phyloP scores from a whole-genome alignment of 2,113 vertebrate species.

The Phrynosoma blainvillii region DNA sequence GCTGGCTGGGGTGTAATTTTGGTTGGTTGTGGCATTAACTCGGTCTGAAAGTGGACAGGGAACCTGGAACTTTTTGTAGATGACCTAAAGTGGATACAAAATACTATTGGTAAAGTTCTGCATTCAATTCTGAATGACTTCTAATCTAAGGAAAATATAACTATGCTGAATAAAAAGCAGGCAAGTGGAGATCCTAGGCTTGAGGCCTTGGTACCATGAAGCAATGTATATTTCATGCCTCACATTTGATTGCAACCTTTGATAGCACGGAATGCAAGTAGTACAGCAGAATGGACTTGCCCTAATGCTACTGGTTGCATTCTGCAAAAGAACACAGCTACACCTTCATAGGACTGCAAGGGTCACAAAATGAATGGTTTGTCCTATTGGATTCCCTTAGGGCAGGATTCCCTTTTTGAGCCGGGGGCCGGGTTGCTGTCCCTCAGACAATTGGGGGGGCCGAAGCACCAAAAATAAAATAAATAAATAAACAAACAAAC shows the following conservation, averaged over 20 bases:
- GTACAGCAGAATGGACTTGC: neutral
- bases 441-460: too few species aligned
- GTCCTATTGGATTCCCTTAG: neutral
- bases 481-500: too few species aligned
- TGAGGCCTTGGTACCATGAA: neutral
- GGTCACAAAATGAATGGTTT: neutral
- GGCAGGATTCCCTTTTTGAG: too few species aligned
- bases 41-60: slow-evolving; percentile 84
- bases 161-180: neutral
- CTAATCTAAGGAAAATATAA: too few species aligned
- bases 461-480: too few species aligned
- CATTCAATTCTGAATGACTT: fast-evolving
- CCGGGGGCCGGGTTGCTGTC: too few species aligned
- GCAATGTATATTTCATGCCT: too few species aligned
- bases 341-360: neutral
- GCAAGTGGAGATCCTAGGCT: neutral
- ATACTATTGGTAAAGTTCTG: fast-evolving
- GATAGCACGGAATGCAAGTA: neutral
- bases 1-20: slow-evolving; percentile 59
- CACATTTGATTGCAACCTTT: neutral
- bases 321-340: slow-evolving; percentile 1
- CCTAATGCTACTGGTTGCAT: neutral
- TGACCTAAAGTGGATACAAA: slow-evolving; percentile 81
- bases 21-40: slow-evolving; percentile 78
- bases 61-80: slow-evolving; percentile 95